Evolutionary conservation across 2,113 vertebrate genomes (phyloP).

Genomic region (Monarcha castaneiventris): DNA sequence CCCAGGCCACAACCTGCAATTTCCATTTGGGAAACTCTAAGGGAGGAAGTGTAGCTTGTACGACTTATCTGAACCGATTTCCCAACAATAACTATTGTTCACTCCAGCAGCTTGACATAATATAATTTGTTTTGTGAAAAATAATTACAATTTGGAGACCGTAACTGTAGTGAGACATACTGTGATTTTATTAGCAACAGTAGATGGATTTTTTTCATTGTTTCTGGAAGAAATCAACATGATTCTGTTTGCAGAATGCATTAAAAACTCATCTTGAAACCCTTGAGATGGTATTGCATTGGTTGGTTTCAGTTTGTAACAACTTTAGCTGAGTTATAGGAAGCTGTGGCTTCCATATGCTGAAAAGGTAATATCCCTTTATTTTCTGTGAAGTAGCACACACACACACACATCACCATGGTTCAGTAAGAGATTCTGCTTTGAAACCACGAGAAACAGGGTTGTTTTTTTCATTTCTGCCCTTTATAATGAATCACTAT

Average conservation of each 20-base stretch:
- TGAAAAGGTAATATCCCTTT: background rate
- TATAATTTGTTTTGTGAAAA: constrained; percentile 40
- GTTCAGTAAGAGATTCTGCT: background rate
- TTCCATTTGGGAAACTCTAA: constrained; percentile 49
- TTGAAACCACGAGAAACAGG: background rate
- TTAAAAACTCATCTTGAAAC: background rate
- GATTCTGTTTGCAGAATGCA: background rate
- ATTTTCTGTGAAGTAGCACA: background rate
- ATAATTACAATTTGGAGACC: constrained; percentile 13
- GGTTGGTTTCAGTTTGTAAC: background rate
- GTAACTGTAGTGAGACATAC: background rate
- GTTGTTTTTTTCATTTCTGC: background rate
- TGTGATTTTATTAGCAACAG: constrained; percentile 29
- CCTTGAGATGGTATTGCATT: background rate
- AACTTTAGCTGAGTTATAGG: background rate
- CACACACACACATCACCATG: too few species aligned
- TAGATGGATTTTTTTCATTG: constrained; percentile 21
- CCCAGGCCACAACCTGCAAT: background rate
- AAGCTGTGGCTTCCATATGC: background rate
- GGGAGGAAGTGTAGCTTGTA: constrained; percentile 28
- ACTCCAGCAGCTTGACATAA: background rate
- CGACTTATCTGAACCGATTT: constrained; percentile 43
- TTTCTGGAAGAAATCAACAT: constrained; percentile 45
- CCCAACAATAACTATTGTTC: constrained; percentile 51
- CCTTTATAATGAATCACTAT: background rate